phyloP scores from a whole-genome alignment of 2,888 invertebrate genomes.

The Dasysyrphus albostriatus region DNA sequence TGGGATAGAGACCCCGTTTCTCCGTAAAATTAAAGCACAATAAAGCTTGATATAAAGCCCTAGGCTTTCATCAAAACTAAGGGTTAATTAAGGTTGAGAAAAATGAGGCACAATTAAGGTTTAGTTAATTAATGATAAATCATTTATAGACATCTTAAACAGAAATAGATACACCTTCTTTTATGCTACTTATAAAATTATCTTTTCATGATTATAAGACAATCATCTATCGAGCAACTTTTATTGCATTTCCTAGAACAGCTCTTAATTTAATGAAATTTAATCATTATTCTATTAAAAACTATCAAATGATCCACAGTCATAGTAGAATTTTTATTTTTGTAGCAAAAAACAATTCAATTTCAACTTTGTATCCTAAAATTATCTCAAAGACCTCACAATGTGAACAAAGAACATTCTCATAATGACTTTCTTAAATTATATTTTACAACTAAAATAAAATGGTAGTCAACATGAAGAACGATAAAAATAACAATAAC shows the following conservation, averaged over 20 bases:
- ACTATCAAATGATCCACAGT: background rate
- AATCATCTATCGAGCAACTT: background rate
- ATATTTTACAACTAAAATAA: slow-evolving; percentile 5
- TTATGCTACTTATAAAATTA: background rate
- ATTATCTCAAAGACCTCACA: slow-evolving; percentile 43
- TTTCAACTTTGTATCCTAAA: slow-evolving; percentile 5
- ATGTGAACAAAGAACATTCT: background rate
- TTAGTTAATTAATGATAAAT: too few species aligned
- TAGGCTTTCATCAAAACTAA: too few species aligned
- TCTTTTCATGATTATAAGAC: background rate
- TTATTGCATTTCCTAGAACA: background rate
- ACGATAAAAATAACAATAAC: background rate
- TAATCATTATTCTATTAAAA: background rate
- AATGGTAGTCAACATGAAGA: background rate
- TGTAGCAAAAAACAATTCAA: background rate
- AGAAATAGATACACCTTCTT: background rate
- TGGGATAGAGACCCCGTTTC: too few species aligned
- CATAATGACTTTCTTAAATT: slow-evolving; percentile 37
- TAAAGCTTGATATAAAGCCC: too few species aligned
- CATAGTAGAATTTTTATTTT: background rate
- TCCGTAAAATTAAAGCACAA: too few species aligned
- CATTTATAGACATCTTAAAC: background rate
- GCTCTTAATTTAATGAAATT: background rate
- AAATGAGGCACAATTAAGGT: too few species aligned
- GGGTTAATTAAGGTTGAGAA: too few species aligned